Base-by-base conservation (phyloP, 2,888 invertebrate genomes). In the Bimastos eiseni region DNA sequence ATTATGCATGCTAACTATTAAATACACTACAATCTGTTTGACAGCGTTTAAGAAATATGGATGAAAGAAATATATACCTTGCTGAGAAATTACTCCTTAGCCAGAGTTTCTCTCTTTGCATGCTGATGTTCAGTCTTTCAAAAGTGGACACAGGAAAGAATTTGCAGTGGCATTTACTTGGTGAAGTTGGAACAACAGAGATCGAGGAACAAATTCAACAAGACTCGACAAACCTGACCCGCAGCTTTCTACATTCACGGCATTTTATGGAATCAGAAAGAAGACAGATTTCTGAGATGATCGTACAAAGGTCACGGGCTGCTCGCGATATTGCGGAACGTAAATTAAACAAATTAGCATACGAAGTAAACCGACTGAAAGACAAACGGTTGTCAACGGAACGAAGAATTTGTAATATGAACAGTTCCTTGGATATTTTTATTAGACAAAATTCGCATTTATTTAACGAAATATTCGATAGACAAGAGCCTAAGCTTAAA, bases 201-300 rank as follows among this genome's bases (percentile, higher is more conserved):
- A 70, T 70, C 70, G 70, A 70, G 70, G 70, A 70, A 70, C 70
- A 70, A 70, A 70, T 70, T 70, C 70, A 70, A n/a, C 70, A 70
- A 70, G 70, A 70, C n/a, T 70, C 70, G 11, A 70, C 70, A 30
- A 70, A n/a, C n/a, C 13, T 70, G 70, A 70, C 70, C 30, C 70
- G 70, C n/a, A 70, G 70, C n/a, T 70, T 30, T 70, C 70, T 70
- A 11, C 70, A 70, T 11, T n/a, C 30, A 6, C 70, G 70, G 11
- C 70, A 70, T 70, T 70, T 70, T n/a, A n/a, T 70, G 70, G 70
- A 70, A 70, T 11, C 70, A n/a, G 70, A 70, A 70, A 70, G 70
- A 70, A 70, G 70, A 13, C 30, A 70, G 70, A 70, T 70, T n/a
- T 70, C 70, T 8, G 70, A 30, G 11, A 70, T 70, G 70, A 3